Evolutionary conservation across 2,113 vertebrate species (phyloP), one percentile per base, ranked within the genome.

Genomic region (Oxygymnocypris stewartii): DNA sequence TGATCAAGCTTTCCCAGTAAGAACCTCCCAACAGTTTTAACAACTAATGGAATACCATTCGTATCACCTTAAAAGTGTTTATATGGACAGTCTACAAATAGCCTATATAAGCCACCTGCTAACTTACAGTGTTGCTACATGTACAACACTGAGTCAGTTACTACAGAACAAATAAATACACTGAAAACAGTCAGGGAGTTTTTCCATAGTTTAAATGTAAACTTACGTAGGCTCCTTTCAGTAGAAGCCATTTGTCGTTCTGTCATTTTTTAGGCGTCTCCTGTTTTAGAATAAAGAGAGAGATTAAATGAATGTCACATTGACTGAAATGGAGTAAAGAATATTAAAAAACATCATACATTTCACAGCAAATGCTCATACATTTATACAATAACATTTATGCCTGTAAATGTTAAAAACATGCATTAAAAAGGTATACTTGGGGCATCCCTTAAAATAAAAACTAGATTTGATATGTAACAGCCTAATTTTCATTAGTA

Each of bases 201-300:
- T n/a, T n/a, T 9, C 16, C 16, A 37, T 51, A 54, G 25, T 71
- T n/a, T 18, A 44, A 44, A 20, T 65, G 37, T n/a, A 8, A 65
- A 94, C 94, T 95, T 91, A 95, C 94, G 90, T 82, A 92, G 88
- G 85, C 87, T 85, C 40, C 87, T 89, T 82, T 84, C 89, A 18
- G 89, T 90, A 63, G 88, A 93, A 88, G 94, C 93, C 94, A 95
- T 95, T 77, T 7, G 83, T 87, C 76, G 75, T 86, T 54, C 47
- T 86, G 88, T 94, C 92, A 94, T 78, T 23, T 82, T 63, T 87
- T 85, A 89, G 67, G 74, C 40, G 90, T 92, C 93, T 94, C 42
- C 79, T 82, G 14, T 42, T 76, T 84, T 25, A 25, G 23, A 47
- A 79, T 23, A 65, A 10, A 25, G 23, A n/a, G n/a, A 49, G 20